These are phyloP conservation scores for Uropsilus gracilis DNA, from an alignment of 2,113 vertebrate genomes.

Conservation along the genomic window DNA sequence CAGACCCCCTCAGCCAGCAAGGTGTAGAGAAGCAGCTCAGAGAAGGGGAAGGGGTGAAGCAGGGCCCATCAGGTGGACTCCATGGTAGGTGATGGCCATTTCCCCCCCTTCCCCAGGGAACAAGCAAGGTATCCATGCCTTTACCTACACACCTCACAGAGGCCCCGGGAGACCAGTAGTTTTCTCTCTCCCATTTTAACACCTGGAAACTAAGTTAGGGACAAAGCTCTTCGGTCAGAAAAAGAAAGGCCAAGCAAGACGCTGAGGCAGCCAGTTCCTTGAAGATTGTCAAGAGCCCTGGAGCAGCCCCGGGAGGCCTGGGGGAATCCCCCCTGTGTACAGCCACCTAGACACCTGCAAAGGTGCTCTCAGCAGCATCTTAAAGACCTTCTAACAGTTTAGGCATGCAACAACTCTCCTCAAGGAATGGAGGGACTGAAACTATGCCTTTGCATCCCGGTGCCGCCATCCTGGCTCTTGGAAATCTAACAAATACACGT, in stretches of 20 bases:
- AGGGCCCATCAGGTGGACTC: background rate
- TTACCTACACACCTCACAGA: background rate
- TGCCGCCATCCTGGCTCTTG: background rate
- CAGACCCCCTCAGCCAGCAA: background rate
- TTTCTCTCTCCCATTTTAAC: background rate
- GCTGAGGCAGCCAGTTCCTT: background rate
- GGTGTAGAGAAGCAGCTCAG: background rate
- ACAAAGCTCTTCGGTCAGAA: background rate
- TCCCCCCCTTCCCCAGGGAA: too few species aligned
- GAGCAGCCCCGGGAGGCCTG: background rate
- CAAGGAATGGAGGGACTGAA: background rate
- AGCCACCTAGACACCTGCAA: background rate
- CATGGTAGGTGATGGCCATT: fast-evolving
- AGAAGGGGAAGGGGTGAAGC: fast-evolving
- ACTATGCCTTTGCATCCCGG: background rate
- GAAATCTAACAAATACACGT: background rate
- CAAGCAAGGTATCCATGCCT: fast-evolving
- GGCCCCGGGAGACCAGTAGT: too few species aligned
- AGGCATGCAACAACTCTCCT: background rate
- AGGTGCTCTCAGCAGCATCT: background rate
- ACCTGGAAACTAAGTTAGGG: background rate
- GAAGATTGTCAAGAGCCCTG: background rate
- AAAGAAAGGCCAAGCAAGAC: background rate
- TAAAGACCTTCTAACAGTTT: background rate
- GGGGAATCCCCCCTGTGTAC: background rate